These are phyloP conservation scores for Phoxinus phoxinus DNA, from an alignment of 2,113 vertebrate genomes.

Conservation along the genomic window DNA sequence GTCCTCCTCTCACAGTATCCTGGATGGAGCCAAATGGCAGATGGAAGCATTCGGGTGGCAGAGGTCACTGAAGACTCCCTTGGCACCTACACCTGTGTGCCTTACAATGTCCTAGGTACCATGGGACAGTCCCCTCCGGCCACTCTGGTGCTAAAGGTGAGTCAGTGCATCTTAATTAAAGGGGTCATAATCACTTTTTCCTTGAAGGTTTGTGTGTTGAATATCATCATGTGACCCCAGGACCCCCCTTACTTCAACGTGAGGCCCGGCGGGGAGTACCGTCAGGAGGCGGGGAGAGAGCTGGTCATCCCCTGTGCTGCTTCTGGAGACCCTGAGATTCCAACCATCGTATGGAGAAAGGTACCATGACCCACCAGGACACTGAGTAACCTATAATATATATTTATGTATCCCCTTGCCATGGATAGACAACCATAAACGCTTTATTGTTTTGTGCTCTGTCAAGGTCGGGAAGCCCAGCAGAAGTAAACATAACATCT, in stretches of 20 bases:
- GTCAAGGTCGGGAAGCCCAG: constrained; percentile 97
- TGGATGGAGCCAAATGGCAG: constrained; percentile 93
- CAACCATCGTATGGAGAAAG: constrained; percentile 97
- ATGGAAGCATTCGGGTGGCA: constrained; percentile 95
- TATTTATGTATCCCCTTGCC: not conserved
- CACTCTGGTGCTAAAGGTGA: constrained; percentile 98
- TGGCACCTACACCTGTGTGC: constrained; percentile 99
- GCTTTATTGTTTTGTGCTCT: constrained; percentile 27
- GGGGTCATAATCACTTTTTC: not conserved
- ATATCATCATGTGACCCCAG: constrained; percentile 65
- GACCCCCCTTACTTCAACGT: constrained; percentile 99
- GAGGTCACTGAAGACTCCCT: constrained; percentile 98
- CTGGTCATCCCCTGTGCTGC: constrained; percentile 97
- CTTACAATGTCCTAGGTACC: constrained; percentile 99
- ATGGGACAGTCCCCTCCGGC: constrained; percentile 98
- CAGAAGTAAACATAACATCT: constrained; percentile 96
- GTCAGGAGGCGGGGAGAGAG: constrained; percentile 98
- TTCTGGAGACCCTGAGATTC: constrained; percentile 95
- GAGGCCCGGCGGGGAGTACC: constrained; percentile 99
- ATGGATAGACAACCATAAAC: not conserved
- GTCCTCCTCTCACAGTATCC: constrained; percentile 77
- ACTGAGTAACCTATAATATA: not conserved
- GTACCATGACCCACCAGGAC: constrained; percentile 67
- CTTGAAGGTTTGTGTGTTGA: not conserved
- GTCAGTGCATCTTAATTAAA: not conserved